Evolutionary conservation across 1,140 invertebrate species (phyloP).

Genomic region (Sinella curviseta): DNA sequence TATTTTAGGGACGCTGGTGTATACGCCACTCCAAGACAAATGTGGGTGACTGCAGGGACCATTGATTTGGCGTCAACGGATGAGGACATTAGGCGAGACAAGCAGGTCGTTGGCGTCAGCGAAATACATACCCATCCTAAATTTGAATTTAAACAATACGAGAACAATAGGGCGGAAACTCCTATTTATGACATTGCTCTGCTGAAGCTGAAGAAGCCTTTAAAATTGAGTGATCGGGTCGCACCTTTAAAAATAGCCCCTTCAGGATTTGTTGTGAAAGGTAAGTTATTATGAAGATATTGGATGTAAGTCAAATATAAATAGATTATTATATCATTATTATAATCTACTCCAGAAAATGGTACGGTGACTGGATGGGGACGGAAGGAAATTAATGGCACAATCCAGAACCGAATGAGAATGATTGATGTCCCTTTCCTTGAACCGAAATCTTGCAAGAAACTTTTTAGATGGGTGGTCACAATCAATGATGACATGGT

Average conservation of each 20-base stretch:
- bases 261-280: neutral
- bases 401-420: neutral
- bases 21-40: neutral
- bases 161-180: neutral
- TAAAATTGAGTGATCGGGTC: neutral
- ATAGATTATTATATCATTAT: no score
- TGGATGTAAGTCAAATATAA: no score
- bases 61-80: neutral
- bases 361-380: conserved; percentile 13
- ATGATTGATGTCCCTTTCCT: neutral
- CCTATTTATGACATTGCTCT: conserved; percentile 13
- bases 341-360: neutral
- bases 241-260: neutral
- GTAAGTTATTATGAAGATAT: no score
- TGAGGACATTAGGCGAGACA: conserved; percentile 3
- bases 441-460: conserved; percentile 7
- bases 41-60: conserved; percentile 18
- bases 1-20: conserved; percentile 3
- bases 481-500: neutral
- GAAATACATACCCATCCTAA: conserved; percentile 2
- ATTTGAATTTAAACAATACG: conserved; percentile 11
- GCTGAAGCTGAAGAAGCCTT: neutral
- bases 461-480: neutral
- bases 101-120: neutral
- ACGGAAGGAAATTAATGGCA: neutral